A percentile compares a stretch with the other conserved stretches of the same genome.
phyloP scores from a whole-genome alignment of 2,797 vertebrate genomes.

The Bryconaethiops microstoma region DNA sequence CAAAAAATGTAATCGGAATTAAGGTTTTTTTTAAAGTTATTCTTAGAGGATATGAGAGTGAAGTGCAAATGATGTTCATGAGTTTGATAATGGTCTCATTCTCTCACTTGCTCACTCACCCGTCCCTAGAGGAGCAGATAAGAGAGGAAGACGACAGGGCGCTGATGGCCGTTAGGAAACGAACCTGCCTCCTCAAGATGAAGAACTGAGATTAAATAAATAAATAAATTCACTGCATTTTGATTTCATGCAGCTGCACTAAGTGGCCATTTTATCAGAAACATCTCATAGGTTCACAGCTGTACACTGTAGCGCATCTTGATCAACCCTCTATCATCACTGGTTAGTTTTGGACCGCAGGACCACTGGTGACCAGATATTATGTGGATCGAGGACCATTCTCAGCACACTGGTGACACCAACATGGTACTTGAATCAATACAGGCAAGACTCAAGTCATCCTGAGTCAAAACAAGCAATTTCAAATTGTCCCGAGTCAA shows the following conservation, averaged over 20 bases:
- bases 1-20: slow-evolving; percentile 48
- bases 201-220: background rate
- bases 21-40: slow-evolving; percentile 53
- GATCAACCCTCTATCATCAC: too few species aligned
- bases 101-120: slow-evolving; percentile 21
- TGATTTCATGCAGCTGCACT: too few species aligned
- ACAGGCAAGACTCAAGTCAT: too few species aligned
- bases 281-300: background rate
- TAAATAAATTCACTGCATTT: background rate
- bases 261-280: background rate
- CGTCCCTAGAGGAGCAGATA: slow-evolving; percentile 45
- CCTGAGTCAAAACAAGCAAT: too few species aligned
- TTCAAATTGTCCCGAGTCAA: too few species aligned
- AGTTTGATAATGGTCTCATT: slow-evolving; percentile 45
- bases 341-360: too few species aligned
- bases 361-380: too few species aligned
- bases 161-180: slow-evolving; percentile 40
- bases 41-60: slow-evolving; percentile 52
- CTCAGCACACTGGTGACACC: too few species aligned
- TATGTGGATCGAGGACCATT: too few species aligned
- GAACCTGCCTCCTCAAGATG: background rate
- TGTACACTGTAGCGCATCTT: too few species aligned
- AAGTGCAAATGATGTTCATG: slow-evolving; percentile 61
- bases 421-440: too few species aligned
- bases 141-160: slow-evolving; percentile 37